Evolutionary conservation across 2,888 invertebrate genomes (phyloP).

Genomic region (Euplagia quadripunctaria): DNA sequence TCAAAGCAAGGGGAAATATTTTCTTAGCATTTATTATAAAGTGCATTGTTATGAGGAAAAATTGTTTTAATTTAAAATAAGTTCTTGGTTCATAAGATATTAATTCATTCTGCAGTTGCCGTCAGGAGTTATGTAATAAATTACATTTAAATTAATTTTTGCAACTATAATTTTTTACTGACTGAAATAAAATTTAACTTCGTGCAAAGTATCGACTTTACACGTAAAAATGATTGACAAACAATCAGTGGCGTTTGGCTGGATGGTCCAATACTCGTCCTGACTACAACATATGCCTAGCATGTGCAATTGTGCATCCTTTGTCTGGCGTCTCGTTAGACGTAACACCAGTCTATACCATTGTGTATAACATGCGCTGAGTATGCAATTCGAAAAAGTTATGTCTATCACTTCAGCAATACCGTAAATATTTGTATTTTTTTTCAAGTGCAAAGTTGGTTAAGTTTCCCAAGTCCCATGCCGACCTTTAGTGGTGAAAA

Average conservation of each 20-base stretch:
- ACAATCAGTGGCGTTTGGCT: conserved; percentile 38
- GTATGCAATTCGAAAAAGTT: background rate
- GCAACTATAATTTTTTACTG: too few relatives aligned
- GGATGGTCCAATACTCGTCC: conserved; percentile 60
- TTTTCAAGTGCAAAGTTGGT: background rate
- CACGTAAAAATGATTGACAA: background rate
- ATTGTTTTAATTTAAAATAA: conserved; percentile 12
- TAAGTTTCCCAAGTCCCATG: background rate
- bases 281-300: conserved; percentile 67
- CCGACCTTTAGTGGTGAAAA: background rate
- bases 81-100: too few relatives aligned
- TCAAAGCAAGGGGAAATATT: conserved; percentile 53
- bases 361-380: background rate
- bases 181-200: too few relatives aligned
- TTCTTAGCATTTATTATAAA: conserved; percentile 28
- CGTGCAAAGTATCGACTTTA: too few relatives aligned
- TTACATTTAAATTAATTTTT: too few relatives aligned
- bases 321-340: conserved; percentile 57
- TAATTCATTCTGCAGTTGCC: too few relatives aligned
- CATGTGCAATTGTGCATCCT: conserved; percentile 68
- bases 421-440: background rate
- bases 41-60: conserved; percentile 32
- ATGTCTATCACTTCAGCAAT: background rate
- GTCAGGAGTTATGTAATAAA: too few relatives aligned
- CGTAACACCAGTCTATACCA: conserved; percentile 46